Base-by-base conservation (phyloP, 2,797 vertebrate genomes). In the Tragelaphus eurycerus region DNA sequence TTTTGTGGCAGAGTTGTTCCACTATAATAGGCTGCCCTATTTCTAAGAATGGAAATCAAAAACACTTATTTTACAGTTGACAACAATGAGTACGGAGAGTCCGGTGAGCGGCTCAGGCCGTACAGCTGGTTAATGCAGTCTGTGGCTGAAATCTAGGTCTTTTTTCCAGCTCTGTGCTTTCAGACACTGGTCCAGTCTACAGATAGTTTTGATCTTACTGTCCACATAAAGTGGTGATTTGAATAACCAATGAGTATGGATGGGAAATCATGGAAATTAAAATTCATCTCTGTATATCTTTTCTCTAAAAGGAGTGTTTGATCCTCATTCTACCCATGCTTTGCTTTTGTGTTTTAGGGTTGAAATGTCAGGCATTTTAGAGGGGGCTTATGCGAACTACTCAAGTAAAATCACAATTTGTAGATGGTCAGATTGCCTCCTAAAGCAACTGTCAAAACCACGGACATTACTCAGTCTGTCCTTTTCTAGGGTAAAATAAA, bases 1-100 rank as follows among this genome's bases (percentile, higher is more conserved):
- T 96, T 96, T 76, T 83, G 89, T 93, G 78, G 89, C 89, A 94
- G 91, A 95, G 46, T 92, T 94, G 76, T 96, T 83, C 93, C 96
- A 94, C 87, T 97, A 87, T 89, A 93, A 71, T 92, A 95, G 81
- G 86, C 64, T 97, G 86, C 54, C 64, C 92, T 94, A 85, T 96
- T 97, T 96, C 64, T 87, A 88, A 88, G 90, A 87, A 57, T 96
- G 90, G 67, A 97, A 93, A 78, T 85, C 43, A 52, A 95, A 85
- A 90, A 78, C 13, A 31, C 76, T 96, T 90, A 86, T 85, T 95
- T 96, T 82, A 34, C 17, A 81, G 74, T 88, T 88, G 82, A 95
- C 67, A 71, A 90, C 95, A 96, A 62, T 67, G 90, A 97, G 60
- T 95, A 92, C 57, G 43, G 38, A 90, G 78, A 87, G 86, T 83